phyloP scores from a whole-genome alignment of 2,113 vertebrate genomes.

The Benitochromis conjunctus region DNA sequence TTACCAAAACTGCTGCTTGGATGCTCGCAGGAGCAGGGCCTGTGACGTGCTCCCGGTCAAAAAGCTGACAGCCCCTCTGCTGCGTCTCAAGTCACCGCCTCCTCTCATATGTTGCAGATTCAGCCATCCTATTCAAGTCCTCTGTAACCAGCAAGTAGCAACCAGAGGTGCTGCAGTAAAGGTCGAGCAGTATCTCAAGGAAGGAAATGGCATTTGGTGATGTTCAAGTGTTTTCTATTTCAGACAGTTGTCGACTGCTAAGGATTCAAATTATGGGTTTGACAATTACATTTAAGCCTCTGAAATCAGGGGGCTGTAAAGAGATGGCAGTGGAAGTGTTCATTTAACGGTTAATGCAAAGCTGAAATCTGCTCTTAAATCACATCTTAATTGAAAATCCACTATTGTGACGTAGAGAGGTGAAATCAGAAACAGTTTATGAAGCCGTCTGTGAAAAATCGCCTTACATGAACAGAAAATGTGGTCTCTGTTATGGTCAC shows the following conservation, averaged over 20 bases:
- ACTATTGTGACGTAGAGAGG: neutral
- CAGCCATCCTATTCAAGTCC: neutral
- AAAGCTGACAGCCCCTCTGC: neutral
- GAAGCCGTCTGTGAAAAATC: accelerated
- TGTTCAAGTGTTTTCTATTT: no score
- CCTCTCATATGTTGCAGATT: neutral
- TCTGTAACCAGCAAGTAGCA: neutral
- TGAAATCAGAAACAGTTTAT: neutral
- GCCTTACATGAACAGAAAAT: no score
- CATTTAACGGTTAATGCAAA: neutral
- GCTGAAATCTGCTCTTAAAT: neutral
- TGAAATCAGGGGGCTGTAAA: neutral
- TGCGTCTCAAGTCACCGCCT: neutral
- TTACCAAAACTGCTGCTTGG: neutral
- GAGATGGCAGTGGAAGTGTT: neutral
- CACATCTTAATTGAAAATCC: neutral
- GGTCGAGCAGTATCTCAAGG: neutral
- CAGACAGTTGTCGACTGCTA: no score
- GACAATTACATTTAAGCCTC: neutral
- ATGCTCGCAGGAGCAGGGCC: neutral
- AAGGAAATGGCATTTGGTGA: neutral
- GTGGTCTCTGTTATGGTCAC: neutral
- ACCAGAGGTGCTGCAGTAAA: neutral
- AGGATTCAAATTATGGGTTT: neutral
- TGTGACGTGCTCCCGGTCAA: neutral